These are phyloP conservation scores for Argya squamiceps DNA, from an alignment of 2,797 vertebrate genomes.

Conservation along the genomic window DNA sequence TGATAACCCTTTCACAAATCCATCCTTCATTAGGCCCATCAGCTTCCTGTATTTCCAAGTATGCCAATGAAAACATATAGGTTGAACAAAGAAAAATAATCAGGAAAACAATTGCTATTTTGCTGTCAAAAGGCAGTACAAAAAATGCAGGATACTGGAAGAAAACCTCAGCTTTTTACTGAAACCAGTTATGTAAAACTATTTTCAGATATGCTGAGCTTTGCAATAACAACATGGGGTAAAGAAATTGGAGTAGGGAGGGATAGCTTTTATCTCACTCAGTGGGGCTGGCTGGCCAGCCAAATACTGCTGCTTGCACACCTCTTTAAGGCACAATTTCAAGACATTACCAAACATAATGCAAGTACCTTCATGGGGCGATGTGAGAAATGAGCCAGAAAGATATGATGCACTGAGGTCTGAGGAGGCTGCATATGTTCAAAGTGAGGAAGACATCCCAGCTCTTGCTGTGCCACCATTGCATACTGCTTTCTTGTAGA, in stretches of 20 bases:
- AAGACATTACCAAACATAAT: background rate
- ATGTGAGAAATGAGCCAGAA: background rate
- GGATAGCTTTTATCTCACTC: background rate
- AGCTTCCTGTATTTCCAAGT: background rate
- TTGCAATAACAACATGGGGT: background rate
- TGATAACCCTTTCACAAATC: background rate
- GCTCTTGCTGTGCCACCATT: background rate
- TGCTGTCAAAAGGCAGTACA: background rate
- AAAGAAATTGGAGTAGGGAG: background rate
- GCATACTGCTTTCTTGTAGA: background rate
- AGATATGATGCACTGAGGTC: background rate
- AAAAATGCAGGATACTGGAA: background rate
- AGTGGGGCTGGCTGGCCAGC: background rate
- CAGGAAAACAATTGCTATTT: background rate
- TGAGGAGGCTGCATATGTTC: background rate
- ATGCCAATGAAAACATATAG: background rate
- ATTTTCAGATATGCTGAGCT: background rate
- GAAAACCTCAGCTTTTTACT: background rate
- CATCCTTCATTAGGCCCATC: background rate
- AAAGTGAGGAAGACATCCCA: background rate
- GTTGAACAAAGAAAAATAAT: background rate
- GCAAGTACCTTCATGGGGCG: fast-evolving
- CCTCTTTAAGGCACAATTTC: background rate
- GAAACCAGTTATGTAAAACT: background rate
- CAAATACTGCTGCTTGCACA: background rate